These are phyloP conservation scores for Operophtera brumata DNA, from an alignment of 2,888 invertebrate genomes.

Conservation along the genomic window DNA sequence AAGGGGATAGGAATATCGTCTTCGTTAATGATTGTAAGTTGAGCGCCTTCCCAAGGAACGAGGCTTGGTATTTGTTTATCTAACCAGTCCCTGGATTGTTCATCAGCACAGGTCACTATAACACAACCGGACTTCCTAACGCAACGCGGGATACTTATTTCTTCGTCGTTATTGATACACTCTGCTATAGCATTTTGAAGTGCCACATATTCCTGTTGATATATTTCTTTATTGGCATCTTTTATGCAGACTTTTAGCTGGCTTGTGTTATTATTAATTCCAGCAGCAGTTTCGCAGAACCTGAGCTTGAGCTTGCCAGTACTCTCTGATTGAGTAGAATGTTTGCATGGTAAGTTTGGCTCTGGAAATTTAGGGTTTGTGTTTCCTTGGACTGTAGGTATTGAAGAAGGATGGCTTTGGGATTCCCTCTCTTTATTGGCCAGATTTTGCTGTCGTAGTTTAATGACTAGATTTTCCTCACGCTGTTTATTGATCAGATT, in stretches of 20 bases:
- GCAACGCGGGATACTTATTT: background rate
- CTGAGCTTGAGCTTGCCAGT: background rate
- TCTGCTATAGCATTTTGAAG: conserved; percentile 1
- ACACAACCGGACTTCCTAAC: background rate
- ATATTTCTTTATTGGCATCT: conserved; percentile 2
- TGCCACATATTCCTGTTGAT: background rate
- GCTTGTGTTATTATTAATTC: background rate
- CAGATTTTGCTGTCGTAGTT: background rate
- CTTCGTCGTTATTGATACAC: conserved; percentile 4
- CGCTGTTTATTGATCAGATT: too few species aligned
- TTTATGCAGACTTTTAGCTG: conserved; percentile 4
- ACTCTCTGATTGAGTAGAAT: background rate
- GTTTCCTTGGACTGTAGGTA: background rate
- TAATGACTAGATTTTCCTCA: too few species aligned
- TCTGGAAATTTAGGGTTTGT: background rate
- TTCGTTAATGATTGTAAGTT: conserved; percentile 1
- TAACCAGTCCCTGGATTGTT: conserved; percentile 14
- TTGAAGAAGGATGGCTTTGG: background rate
- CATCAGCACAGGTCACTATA: conserved; percentile 3
- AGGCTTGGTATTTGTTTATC: conserved; percentile 17
- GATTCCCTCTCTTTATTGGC: background rate
- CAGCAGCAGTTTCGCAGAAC: background rate
- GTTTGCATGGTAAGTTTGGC: background rate
- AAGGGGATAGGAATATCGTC: background rate
- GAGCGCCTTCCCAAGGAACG: conserved; percentile 13